These are phyloP conservation scores for Arctocebus calabarensis DNA, from an alignment of 2,797 vertebrate species.

Conservation along the genomic window DNA sequence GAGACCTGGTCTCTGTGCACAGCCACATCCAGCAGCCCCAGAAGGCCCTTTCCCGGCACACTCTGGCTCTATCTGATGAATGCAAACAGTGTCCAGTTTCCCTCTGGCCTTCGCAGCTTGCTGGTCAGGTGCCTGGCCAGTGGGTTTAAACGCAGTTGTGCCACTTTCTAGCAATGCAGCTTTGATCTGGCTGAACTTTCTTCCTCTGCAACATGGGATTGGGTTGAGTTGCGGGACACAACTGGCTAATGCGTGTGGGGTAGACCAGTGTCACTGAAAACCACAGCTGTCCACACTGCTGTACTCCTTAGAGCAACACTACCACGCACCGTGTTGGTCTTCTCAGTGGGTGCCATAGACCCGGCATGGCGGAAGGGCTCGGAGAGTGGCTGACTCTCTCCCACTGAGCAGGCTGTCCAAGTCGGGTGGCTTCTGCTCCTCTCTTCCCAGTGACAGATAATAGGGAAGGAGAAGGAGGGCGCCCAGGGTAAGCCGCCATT, in stretches of 20 bases:
- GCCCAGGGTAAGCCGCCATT: too few relatives aligned
- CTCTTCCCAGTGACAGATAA: not conserved
- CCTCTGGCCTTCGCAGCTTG: too few relatives aligned
- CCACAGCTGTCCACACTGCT: not conserved
- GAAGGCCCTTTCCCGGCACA: rapidly evolving
- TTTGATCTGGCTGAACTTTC: not conserved
- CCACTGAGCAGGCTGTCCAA: not conserved
- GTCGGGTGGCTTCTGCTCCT: rapidly evolving
- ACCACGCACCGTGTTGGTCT: not conserved
- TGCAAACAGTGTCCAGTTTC: too few relatives aligned
- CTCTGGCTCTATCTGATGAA: too few relatives aligned
- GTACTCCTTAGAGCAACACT: not conserved
- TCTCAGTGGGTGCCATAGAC: not conserved
- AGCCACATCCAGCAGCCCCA: not conserved
- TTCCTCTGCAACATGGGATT: not conserved
- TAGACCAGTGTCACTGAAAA: not conserved
- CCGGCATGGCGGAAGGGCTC: not conserved
- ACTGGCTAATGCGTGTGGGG: rapidly evolving
- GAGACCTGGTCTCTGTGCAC: not conserved
- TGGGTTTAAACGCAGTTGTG: not conserved
- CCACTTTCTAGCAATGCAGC: not conserved
- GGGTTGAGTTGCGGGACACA: not conserved
- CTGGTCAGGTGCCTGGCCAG: not conserved
- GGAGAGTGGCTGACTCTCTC: too few relatives aligned
- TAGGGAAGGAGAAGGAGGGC: not conserved